A percentile compares a stretch with the other conserved stretches of the same genome.
These are phyloP conservation scores for Ridgeia piscesae DNA, from an alignment of 1,140 invertebrate genomes.

Conservation along the genomic window DNA sequence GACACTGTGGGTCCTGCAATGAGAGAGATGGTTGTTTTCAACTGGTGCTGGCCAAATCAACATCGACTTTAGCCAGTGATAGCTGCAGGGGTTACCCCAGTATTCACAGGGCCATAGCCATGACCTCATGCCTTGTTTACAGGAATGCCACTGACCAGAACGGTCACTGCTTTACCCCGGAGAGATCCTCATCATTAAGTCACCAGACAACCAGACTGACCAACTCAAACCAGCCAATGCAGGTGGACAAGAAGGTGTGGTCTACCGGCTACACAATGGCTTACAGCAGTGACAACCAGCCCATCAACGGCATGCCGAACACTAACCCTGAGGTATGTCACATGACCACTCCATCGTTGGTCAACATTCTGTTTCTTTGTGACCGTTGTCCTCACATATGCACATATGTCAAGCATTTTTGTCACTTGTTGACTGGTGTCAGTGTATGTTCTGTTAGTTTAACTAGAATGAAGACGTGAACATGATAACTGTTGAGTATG, in stretches of 20 bases:
- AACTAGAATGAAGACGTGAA: not conserved
- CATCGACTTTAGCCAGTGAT: no score
- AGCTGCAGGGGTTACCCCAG: not conserved
- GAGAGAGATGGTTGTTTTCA: no score
- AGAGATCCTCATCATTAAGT: not conserved
- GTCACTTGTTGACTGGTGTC: not conserved
- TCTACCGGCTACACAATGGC: not conserved
- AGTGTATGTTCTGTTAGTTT: not conserved
- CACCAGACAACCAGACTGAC: slow-evolving; percentile 20
- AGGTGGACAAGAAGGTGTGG: slow-evolving; percentile 26
- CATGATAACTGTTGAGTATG: not conserved
- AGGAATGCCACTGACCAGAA: not conserved
- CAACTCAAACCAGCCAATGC: slow-evolving; percentile 20
- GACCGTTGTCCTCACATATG: not conserved
- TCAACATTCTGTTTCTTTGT: not conserved
- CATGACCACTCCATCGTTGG: not conserved
- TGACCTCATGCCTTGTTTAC: not conserved
- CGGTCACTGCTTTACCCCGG: not conserved
- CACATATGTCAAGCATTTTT: not conserved
- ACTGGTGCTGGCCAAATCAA: no score
- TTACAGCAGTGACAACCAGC: not conserved
- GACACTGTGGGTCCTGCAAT: no score
- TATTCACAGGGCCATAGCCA: not conserved
- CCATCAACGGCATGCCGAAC: slow-evolving; percentile 12
- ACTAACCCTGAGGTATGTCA: slow-evolving; percentile 26